phyloP scores from a whole-genome alignment of 2,888 invertebrate species.

The Mantis religiosa region DNA sequence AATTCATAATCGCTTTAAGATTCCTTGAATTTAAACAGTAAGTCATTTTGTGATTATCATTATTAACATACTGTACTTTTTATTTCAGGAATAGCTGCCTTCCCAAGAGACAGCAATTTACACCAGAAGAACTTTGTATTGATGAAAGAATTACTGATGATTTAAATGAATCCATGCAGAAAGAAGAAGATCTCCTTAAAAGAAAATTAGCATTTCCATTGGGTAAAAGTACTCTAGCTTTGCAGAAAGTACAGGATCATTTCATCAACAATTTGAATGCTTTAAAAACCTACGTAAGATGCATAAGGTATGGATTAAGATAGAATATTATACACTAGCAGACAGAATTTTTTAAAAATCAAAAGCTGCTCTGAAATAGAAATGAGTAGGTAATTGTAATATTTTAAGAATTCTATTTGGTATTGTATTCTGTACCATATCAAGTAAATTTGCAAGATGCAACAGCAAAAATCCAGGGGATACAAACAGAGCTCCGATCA shows the following conservation, averaged over 20 bases:
- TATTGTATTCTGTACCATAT: too few relatives aligned
- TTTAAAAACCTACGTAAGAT: constrained; percentile 57
- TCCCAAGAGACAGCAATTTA: constrained; percentile 55
- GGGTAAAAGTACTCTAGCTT: constrained; percentile 61
- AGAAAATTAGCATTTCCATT: constrained; percentile 65
- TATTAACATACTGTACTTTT: neutral
- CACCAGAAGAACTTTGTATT: constrained; percentile 59
- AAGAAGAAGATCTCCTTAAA: constrained; percentile 58
- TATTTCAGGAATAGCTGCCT: constrained; percentile 53
- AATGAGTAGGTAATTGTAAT: neutral
- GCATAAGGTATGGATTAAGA: constrained; percentile 46
- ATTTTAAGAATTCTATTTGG: neutral
- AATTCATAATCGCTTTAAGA: too few relatives aligned
- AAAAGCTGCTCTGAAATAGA: neutral
- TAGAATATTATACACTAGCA: too few relatives aligned
- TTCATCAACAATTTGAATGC: constrained; percentile 64
- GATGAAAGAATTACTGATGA: constrained; percentile 63
- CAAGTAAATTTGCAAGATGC: too few relatives aligned
- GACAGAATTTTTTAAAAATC: neutral
- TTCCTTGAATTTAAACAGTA: neutral
- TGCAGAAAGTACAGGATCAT: constrained; percentile 59
- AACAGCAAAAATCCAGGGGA: too few relatives aligned
- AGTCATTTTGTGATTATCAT: neutral
- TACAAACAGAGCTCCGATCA: too few relatives aligned
- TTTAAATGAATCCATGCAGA: constrained; percentile 55